Conservation (phyloP, 2,888 invertebrate species). For the Melanargia galathea region DNA sequence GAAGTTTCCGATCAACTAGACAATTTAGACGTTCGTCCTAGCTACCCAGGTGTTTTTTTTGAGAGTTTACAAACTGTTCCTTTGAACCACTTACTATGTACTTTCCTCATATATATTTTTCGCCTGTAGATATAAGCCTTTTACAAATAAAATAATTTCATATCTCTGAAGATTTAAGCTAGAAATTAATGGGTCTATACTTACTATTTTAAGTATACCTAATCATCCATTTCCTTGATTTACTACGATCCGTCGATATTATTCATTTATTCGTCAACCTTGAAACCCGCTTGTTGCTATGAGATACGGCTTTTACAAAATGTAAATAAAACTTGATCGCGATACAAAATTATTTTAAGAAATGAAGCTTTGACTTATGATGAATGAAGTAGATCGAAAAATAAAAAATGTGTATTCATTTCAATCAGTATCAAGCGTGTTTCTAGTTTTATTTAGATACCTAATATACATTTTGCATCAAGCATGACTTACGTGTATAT, state of each 20-base stretch:
- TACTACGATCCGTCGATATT: constrained; percentile 56
- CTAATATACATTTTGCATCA: too few relatives aligned
- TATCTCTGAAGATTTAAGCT: not conserved
- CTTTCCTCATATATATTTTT: not conserved
- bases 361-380: constrained; percentile 26
- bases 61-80: too few relatives aligned
- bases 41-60: too few relatives aligned
- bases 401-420: constrained; percentile 29
- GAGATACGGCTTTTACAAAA: constrained; percentile 57
- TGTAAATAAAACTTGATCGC: constrained; percentile 43
- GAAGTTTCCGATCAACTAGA: too few relatives aligned
- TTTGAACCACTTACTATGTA: too few relatives aligned
- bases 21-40: too few relatives aligned
- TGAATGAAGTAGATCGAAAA: constrained; percentile 24
- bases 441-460: too few relatives aligned
- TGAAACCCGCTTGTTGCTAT: constrained; percentile 69
- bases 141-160: constrained; percentile 1
- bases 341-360: constrained; percentile 42
- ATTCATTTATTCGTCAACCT: constrained; percentile 68
- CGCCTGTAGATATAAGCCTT: not conserved
- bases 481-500: too few relatives aligned
- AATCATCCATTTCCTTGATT: constrained; percentile 58
- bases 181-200: constrained; percentile 15
- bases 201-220: constrained; percentile 4
- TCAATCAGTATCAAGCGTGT: constrained; percentile 7